Base-by-base conservation (phyloP, 2,113 vertebrate species). In the Gallinago jamesoni region DNA sequence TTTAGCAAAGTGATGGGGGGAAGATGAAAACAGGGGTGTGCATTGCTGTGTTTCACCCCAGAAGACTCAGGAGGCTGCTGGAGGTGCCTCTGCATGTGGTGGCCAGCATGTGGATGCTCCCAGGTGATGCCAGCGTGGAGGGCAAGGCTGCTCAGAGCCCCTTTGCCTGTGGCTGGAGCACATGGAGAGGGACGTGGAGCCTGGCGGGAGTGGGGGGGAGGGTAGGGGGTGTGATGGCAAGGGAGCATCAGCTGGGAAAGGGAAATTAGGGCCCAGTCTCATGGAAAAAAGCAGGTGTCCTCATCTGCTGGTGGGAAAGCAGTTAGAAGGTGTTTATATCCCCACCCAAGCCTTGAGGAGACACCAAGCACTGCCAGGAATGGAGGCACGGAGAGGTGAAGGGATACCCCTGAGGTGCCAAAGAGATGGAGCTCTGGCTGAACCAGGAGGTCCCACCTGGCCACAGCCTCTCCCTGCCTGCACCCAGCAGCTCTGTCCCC, bases 81-180 rank as follows among this genome's bases (percentile, higher is more conserved):
- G 35, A 85, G 57, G 37, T 53, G 10, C 5, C 12, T 35, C 45
- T 60, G 25, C 43, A n/a, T 2, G 0, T 1, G 2, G 33, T n/a
- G 68, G 12, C 10, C 2, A 0, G 12, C 48, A 69, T 17, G 6
- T 2, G 30, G 35, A 43, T 15, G 6, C 5, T 4, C 39, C 4
- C 1, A 0, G 20, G 33, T 43, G 21, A 59, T 28, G 21, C 28
- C 48, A 69, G 24, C 0, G 1, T n/a, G 30, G 39, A 75, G n/a
- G 39, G 25, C 31, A 81, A 70, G 20, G 57, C 24, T 23, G 37
- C 33, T 66, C 57, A 31, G 39, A 78, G n/a, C 18, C 31, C 25
- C 52, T 35, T 72, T 3, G 0, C 24, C 68, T 19, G 31, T 0
- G 4, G 28, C 72, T 76, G 72, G 20, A 68, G 57, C 30, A 19